Percentiles rank a stretch among this genome's conserved stretches.
These are phyloP conservation scores for Thymelicus sylvestris DNA, from an alignment of 2,888 invertebrate genomes.

Conservation along the genomic window DNA sequence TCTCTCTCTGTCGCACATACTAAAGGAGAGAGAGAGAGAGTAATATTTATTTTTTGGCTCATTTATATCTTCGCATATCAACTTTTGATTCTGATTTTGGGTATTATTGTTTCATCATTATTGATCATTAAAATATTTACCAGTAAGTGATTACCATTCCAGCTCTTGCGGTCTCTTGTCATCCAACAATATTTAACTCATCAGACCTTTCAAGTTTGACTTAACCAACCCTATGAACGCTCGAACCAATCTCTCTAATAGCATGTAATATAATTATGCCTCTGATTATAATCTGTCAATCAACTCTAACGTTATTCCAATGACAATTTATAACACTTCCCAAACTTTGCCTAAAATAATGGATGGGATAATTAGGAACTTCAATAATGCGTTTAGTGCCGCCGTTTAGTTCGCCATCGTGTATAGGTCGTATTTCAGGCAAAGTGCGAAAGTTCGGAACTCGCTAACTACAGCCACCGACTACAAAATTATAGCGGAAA, in stretches of 20 bases:
- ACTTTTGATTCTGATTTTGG: no score
- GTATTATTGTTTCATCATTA: no score
- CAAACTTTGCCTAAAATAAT: conserved; percentile 22
- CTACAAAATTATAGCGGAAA: conserved; percentile 25
- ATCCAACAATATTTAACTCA: background rate
- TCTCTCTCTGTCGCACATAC: no score
- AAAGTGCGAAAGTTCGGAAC: conserved; percentile 33
- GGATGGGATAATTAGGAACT: conserved; percentile 32
- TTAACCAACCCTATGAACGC: background rate
- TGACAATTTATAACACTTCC: conserved; percentile 4
- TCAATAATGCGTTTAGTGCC: conserved; percentile 22
- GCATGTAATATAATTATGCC: background rate
- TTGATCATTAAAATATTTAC: no score
- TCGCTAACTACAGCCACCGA: conserved; percentile 19
- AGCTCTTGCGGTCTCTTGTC: no score
- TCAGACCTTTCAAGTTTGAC: no score
- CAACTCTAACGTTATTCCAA: conserved; percentile 5
- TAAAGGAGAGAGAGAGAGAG: no score
- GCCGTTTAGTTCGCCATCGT: conserved; percentile 17
- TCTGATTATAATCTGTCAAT: conserved; percentile 15
- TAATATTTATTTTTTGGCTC: no score
- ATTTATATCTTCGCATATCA: no score
- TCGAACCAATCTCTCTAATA: background rate
- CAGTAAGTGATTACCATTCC: no score
- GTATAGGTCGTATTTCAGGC: conserved; percentile 30